phyloP scores from a whole-genome alignment of 2,113 vertebrate genomes.

The Notechis scutatus region DNA sequence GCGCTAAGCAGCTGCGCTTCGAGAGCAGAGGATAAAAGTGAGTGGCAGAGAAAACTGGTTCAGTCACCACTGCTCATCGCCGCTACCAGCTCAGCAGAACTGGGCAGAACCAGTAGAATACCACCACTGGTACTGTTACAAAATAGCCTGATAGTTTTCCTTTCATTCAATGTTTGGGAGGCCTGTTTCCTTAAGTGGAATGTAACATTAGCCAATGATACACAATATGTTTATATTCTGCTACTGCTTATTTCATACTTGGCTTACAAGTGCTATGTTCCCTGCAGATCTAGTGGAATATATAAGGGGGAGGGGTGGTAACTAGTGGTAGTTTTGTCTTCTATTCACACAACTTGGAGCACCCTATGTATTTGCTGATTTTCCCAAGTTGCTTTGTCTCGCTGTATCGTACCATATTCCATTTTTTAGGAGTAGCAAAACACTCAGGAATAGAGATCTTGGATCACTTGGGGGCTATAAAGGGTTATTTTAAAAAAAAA shows the following conservation, averaged over 20 bases:
- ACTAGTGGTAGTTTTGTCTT: neutral
- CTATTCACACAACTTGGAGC: neutral
- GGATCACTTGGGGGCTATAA: neutral
- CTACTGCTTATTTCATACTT: neutral
- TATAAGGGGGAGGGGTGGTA: neutral
- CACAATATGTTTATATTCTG: neutral
- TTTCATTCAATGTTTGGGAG: neutral
- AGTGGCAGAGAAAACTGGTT: too few relatives aligned
- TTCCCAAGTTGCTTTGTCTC: neutral
- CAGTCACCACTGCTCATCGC: too few relatives aligned
- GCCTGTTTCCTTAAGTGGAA: neutral
- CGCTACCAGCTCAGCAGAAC: too few relatives aligned
- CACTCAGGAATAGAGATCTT: neutral
- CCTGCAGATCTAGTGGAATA: neutral
- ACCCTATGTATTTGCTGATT: neutral
- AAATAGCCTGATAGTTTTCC: conserved; percentile 2
- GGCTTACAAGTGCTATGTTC: neutral
- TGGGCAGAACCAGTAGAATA: too few relatives aligned
- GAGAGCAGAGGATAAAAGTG: too few relatives aligned
- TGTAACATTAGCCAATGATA: neutral
- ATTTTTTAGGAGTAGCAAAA: neutral
- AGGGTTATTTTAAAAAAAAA: neutral
- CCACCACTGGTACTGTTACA: neutral
- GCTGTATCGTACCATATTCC: neutral
- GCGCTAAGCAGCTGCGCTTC: too few relatives aligned